Evolutionary conservation across 2,113 vertebrate species (phyloP), one percentile per base, ranked within the genome.

Genomic region (Paradoxurus hermaphroditus): DNA sequence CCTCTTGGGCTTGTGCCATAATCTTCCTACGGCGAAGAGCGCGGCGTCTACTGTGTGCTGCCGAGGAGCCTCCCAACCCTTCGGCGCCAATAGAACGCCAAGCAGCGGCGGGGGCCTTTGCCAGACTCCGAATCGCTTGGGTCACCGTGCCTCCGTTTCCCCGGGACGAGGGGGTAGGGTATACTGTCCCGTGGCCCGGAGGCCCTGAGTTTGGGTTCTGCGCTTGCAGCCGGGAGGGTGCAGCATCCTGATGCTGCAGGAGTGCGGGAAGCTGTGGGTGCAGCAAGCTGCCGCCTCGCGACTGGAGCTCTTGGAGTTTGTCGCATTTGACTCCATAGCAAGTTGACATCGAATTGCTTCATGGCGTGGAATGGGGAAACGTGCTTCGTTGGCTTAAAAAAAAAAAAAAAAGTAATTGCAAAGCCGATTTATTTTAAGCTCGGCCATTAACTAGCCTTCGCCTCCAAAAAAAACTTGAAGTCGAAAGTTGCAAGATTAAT

Each of bases 301-400:
- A 72, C 83, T 18, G 53, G n/a, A 73, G 95, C 91, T 96, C 56
- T 46, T 1, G 0, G 97, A 98, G 97, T 98, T 98, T 97, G 96
- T 97, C 97, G 96, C 97, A 98, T 97, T 93, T 90, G 86, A 96
- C 90, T 95, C 92, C 53, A n/a, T 36, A 95, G 56, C 96, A 96
- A 97, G 98, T 98, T 98, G 84, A 95, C 95, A 93, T 79, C 11
- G 65, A 89, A 94, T 92, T 90, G 97, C 94, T 95, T 94, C 39
- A 9, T 85, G 81, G 87, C 79, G 39, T 91, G 91, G 70, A 88
- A 70, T 84, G 73, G 70, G 67, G n/a, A 94, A 96, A 94, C 44
- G 39, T 85, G 87, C 95, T 75, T 84, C 89, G 6, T 62, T 1
- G 29, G 79, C 39, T 96, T 95, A 19, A 78, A 87, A 79, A 68